Evolutionary conservation across 2,888 invertebrate genomes (phyloP), one percentile per base, ranked within the genome.

Genomic region (Drosophila robusta): DNA sequence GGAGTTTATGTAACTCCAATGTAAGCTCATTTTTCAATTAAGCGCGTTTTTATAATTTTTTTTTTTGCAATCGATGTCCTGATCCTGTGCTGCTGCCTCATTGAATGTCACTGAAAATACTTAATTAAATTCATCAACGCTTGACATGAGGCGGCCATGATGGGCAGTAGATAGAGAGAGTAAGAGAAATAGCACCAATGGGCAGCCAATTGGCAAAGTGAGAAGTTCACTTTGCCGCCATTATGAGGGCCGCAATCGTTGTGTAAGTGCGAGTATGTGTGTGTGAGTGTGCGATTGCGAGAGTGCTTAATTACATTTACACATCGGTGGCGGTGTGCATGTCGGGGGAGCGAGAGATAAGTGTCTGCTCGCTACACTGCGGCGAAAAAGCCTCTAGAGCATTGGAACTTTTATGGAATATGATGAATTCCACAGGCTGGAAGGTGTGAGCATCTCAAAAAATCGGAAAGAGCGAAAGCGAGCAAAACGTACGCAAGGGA

Each of bases 111-210:
- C 81, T 87, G 88, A 76, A 81, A 87, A 78, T 85, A 87, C 86
- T 81, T 85, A 83, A 83, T 85, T 85, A 83, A 83, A 88, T 83
- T 85, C 80, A 87, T 88, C 80, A 88, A 70, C 84, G 87, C 80
- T 80, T 83, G 80, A 88, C 84, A 76, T 72, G 71, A 64, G 57
- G 58, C 64, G 64, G 29, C 57, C 54, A 55, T 57, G 51, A 64
- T 47, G 60, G 51, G 44, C 47, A 24, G 46, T 11, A 9, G 0
- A 29, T 9, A 5, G 9, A 29, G 9, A 9, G 29, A 29, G 29
- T 9, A 8, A 26, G 26, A 26, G 26, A 9, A 29, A 22, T 18
- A 14, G 26, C n/a, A 26, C 62, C 66, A 52, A 39, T 60, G 70
- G 76, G 70, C 81, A 71, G 78, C 62, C 84, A 87, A 83, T 82